Evolutionary conservation across 1,140 invertebrate genomes (phyloP), one percentile per base, ranked within the genome.

Genomic region (Plodia interpunctella): DNA sequence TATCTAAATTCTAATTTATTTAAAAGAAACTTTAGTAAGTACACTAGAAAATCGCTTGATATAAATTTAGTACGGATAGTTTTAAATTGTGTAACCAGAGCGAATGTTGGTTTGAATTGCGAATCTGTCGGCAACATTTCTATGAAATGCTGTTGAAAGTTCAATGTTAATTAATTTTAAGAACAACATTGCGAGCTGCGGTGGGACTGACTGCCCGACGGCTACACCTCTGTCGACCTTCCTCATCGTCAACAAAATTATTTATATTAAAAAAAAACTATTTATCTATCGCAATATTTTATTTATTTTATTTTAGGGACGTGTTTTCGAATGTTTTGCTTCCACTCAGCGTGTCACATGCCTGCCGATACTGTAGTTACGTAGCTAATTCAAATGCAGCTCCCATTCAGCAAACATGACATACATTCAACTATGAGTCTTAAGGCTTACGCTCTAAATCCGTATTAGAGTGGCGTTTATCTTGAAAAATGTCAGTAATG

Each of bases 201-300:
- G 38, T 6, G 38, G 30, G 1, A 9, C 4, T 2, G 38, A 44
- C 53, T 58, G 15, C 57, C 61, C 57, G 57, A 58, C 65, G 70
- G n/a, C 19, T 60, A 68, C 66, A 74, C 68, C 72, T 71, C 73
- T 73, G 70, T 82, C 70, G 69, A 79, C 75, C 73, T 78, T 72
- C 74, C 72, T 76, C 68, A 66, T 69, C 63, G 71, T 74, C 73
- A 71, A 75, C 63, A 72, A 68, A 69, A 65, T 65, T 69, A 70
- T 69, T 75, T 75, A 78, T 76, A 68, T 78, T 73, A 55, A 11
- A 51, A 51, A 75, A 75, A 32, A 32, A 32, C 3, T 70, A 76
- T 77, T 74, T 76, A 78, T 80, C 59, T 80, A 82, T 81, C 77
- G 75, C 72, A 75, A 78, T 3, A 80, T 75, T 70, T 70, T 70